A percentile compares a stretch with the other conserved stretches of the same genome.
phyloP scores from a whole-genome alignment of 2,113 vertebrate species.

The Poeciliopsis occidentalis region DNA sequence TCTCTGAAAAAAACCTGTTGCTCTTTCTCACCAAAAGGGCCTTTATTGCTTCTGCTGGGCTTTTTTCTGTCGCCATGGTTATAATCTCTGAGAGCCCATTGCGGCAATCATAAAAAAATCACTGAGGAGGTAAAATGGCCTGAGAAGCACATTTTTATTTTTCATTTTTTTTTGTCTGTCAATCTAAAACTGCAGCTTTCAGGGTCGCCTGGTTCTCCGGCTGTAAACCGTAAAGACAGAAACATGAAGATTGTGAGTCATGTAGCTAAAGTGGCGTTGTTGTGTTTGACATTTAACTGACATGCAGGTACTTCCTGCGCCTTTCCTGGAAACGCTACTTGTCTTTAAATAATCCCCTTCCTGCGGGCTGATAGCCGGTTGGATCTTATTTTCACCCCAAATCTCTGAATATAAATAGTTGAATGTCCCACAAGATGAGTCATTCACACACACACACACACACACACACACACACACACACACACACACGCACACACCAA shows the following conservation, averaged over 20 bases:
- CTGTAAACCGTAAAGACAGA: not conserved
- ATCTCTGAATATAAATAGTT: not conserved
- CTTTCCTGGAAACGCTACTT: not conserved
- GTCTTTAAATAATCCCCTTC: not conserved
- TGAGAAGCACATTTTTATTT: not conserved
- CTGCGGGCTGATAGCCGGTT: not conserved
- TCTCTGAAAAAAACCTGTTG: not conserved
- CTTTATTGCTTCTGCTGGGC: not conserved
- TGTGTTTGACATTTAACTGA: not conserved
- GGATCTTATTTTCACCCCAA: not conserved
- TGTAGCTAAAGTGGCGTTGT: not conserved
- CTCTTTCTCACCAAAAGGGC: not conserved
- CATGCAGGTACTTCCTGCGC: not conserved
- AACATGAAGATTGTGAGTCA: not conserved
- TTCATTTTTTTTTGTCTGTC: not conserved
- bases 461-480: not conserved
- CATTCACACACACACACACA: not conserved
- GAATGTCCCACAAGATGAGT: not conserved
- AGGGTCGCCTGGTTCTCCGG: not conserved
- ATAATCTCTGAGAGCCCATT: not conserved
- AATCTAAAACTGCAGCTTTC: not conserved
- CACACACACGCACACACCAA: not conserved
- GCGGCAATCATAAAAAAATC: not conserved
- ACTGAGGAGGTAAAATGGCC: not conserved
- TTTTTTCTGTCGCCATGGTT: constrained; percentile 2